Conservation (phyloP, 2,113 vertebrate species). For the Tetrax tetrax region DNA sequence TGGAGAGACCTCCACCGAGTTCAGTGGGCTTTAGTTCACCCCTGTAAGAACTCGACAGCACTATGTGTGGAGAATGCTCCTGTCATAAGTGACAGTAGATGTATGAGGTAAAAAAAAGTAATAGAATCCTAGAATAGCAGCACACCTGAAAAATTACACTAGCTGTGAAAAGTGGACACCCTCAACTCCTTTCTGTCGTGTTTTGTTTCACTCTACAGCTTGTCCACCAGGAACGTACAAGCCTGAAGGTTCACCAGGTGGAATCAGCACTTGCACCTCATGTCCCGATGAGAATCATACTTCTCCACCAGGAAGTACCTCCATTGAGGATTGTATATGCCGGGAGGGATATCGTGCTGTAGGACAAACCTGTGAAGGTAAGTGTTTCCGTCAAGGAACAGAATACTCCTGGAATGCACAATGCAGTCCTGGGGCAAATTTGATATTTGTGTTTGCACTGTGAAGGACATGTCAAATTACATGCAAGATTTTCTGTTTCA, state of each 20-base stretch:
- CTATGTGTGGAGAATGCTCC: neutral
- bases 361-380: conserved; percentile 87
- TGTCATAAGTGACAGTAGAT: neutral
- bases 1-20: neutral
- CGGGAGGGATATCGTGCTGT: conserved; percentile 81
- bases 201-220: conserved; percentile 72
- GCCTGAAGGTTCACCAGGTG: conserved; percentile 88
- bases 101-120: neutral
- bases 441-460: neutral
- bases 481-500: neutral
- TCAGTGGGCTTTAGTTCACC: neutral
- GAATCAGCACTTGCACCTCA: conserved; percentile 83
- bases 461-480: neutral
- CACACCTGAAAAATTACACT: neutral
- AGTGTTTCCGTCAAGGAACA: neutral
- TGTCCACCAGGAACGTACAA: conserved; percentile 95
- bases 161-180: neutral
- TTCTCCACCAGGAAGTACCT: conserved; percentile 90
- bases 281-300: conserved; percentile 89
- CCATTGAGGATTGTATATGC: conserved; percentile 86
- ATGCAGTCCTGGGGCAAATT: neutral
- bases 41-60: neutral
- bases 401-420: neutral
- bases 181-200: neutral
- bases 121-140: neutral